These are phyloP conservation scores for Mus musculus DNA, from an alignment of 2,113 vertebrate species.

Conservation along the genomic window GRCm39 chr3:64769501-64770000, in stretches of 20 bases:
- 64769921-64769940: neutral
- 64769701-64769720: neutral
- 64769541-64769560: neutral
- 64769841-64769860: neutral
- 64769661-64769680: neutral
- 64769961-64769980: neutral
- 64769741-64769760: neutral
- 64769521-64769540: neutral
- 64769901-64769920: neutral
- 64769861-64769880: neutral
- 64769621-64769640: neutral
- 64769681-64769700: neutral
- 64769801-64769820: neutral
- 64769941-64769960: neutral
- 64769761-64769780: neutral
- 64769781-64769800: neutral
- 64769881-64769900: neutral
- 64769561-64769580: neutral
- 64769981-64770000: neutral
- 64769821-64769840: neutral
- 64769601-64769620: neutral
- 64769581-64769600: neutral
- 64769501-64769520: neutral
- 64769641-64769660: neutral
- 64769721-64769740: neutral